These are phyloP conservation scores for Cinara cedri DNA, from an alignment of 2,888 invertebrate genomes.

Conservation along the genomic window DNA sequence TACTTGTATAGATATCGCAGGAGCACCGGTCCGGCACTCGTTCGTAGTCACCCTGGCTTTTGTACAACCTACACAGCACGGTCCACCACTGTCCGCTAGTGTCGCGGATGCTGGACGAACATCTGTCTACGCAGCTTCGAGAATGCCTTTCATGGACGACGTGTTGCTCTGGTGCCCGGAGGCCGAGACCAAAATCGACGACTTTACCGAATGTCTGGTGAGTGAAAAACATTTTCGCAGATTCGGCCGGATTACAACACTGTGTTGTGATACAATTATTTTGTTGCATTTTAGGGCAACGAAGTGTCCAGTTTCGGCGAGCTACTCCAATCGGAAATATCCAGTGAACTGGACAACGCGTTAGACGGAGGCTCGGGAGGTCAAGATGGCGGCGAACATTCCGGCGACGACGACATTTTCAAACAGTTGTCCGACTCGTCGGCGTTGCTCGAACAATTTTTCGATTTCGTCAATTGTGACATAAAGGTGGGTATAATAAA, in stretches of 20 bases:
- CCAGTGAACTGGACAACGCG: constrained; percentile 69
- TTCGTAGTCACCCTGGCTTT: constrained; percentile 60
- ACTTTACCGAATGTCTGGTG: constrained; percentile 87
- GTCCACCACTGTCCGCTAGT: background rate
- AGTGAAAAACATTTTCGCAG: constrained; percentile 53
- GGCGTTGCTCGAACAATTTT: constrained; percentile 77
- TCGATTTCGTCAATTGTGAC: constrained; percentile 61
- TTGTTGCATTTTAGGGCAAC: no score
- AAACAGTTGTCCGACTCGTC: constrained; percentile 83
- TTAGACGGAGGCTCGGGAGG: constrained; percentile 70
- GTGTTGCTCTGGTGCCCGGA: constrained; percentile 93
- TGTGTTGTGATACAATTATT: no score
- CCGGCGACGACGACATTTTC: constrained; percentile 72
- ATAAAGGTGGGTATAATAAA: constrained; percentile 33
- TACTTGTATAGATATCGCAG: constrained; percentile 12
- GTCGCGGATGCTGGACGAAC: constrained; percentile 6
- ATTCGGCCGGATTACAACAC: no score
- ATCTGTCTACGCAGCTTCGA: constrained; percentile 57
- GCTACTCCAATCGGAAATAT: constrained; percentile 74
- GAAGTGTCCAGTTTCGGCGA: constrained; percentile 64
- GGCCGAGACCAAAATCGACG: constrained; percentile 93
- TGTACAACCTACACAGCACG: constrained; percentile 59
- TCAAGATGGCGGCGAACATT: constrained; percentile 24
- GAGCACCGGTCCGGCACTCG: background rate
- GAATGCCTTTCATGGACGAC: constrained; percentile 85